Evolutionary conservation across 2,888 invertebrate species (phyloP).

Genomic region (Cotesia congregata): DNA sequence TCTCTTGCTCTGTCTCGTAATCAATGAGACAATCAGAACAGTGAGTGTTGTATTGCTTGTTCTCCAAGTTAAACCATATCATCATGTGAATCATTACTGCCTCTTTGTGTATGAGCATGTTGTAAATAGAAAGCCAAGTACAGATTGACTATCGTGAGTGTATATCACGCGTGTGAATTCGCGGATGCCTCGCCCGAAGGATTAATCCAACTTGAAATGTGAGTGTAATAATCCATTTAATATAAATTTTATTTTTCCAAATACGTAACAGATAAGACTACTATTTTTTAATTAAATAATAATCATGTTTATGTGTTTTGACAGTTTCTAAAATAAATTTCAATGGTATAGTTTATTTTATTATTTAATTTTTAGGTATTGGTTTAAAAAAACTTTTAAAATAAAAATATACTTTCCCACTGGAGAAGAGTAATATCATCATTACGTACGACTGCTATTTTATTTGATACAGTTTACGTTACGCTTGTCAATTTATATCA

Average conservation of each 20-base stretch:
- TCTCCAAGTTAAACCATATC: conserved; percentile 11
- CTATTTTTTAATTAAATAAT: too few species aligned
- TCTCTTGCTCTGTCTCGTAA: conserved; percentile 24
- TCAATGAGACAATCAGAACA: conserved; percentile 17
- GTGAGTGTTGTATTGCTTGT: conserved; percentile 19
- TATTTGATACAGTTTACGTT: conserved; percentile 34
- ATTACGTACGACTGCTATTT: not conserved
- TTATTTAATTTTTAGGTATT: too few species aligned
- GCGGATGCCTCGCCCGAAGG: conserved; percentile 42
- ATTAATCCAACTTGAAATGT: conserved; percentile 50
- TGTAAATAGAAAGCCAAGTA: conserved; percentile 39
- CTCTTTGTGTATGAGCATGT: conserved; percentile 28
- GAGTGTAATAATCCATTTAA: conserved; percentile 41
- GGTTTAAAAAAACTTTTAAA: too few species aligned
- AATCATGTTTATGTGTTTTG: too few species aligned
- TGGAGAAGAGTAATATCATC: not conserved
- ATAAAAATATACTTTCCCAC: too few species aligned
- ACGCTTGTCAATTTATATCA: conserved; percentile 21
- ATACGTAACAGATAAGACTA: not conserved
- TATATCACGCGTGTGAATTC: conserved; percentile 37
- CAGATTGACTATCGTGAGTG: conserved; percentile 20
- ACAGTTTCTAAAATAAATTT: too few species aligned
- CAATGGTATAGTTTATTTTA: too few species aligned
- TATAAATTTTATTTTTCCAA: conserved; percentile 14
- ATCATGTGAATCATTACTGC: conserved; percentile 15